Base-by-base conservation (phyloP, 1,140 invertebrate genomes). In the Drosophila kurseongensis region DNA sequence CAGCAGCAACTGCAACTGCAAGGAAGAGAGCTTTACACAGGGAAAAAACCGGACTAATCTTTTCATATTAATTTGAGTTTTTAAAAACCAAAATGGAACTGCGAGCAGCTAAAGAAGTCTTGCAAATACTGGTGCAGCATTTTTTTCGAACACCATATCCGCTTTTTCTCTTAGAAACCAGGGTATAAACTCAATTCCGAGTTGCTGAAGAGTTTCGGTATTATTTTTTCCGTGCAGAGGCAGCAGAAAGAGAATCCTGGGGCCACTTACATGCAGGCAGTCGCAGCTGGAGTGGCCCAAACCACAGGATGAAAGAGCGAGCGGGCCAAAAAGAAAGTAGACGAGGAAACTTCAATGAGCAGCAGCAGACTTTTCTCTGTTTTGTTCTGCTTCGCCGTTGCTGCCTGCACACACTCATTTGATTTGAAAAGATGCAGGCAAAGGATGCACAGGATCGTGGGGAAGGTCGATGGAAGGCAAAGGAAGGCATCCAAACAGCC, bases 181-280 rank as follows among this genome's bases (percentile, higher is more conserved):
- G 29, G 7, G 29, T 32, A 32, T 8, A 32, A 8, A 32, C 8
- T 32, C 6, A 32, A 32, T 32, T 23, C 8, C 18, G 18, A 10
- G 0, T 16, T n/a, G 0, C n/a, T 12, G 1, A 8, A 8, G 9
- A 1, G 12, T 16, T 35, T 35, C 7, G 9, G 8, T 5, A 2
- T 29, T n/a, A n/a, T 66, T 47, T 38, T 65, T 29, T 1, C 65
- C 27, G 65, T 68, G 40, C 44, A 10, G 32, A 8, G 48, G 38
- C 45, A 56, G 5, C 36, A 48, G 56, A 76, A 73, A 48, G 73
- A 74, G 75, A 68, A 80, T 81, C 59, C 77, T 68, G 45, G 60
- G 77, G 85, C 85, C 77, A 90, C 85, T 90, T 89, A 89, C 84
- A 84, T 89, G 80, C 84, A 84, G 80, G 80, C 84, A 68, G 68